Percentiles rank a stretch among this genome's conserved stretches.
Conservation (phyloP, 2,888 invertebrate genomes). For the Tiphia femorata region DNA sequence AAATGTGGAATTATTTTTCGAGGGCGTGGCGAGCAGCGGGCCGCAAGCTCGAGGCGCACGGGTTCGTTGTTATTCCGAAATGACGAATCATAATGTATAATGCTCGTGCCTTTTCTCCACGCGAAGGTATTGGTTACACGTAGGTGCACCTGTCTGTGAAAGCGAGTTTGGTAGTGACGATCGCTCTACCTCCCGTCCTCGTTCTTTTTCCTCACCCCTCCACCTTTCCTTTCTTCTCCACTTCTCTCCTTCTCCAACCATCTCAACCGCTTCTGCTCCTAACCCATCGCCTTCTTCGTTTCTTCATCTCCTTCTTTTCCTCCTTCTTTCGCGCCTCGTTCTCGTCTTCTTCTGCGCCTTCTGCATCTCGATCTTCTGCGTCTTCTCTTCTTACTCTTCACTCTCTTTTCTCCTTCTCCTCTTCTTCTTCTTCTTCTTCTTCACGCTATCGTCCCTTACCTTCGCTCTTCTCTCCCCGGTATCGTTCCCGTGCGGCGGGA, state of each 20-base stretch:
- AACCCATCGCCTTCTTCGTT: background rate
- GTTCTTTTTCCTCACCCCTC: slow-evolving; percentile 5
- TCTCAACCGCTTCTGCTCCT: slow-evolving; percentile 13
- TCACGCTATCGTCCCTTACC: too few relatives aligned
- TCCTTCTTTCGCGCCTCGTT: slow-evolving; percentile 6
- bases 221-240: slow-evolving; percentile 7
- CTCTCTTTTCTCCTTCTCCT: background rate
- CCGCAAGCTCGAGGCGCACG: too few relatives aligned
- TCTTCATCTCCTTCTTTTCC: slow-evolving; percentile 6
- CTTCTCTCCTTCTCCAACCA: background rate
- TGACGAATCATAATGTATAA: slow-evolving; percentile 68
- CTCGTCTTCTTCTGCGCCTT: background rate
- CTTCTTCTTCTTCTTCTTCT: slow-evolving; percentile 7
- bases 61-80: slow-evolving; percentile 67
- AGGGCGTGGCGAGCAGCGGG: slow-evolving; percentile 64
- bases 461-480: slow-evolving; percentile 11
- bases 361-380: slow-evolving; percentile 22
- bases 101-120: slow-evolving; percentile 50
- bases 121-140: slow-evolving; percentile 41
- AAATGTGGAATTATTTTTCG: slow-evolving; percentile 64
- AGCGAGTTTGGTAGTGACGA: slow-evolving; percentile 44
- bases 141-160: slow-evolving; percentile 50
- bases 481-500: slow-evolving; percentile 30
- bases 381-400: slow-evolving; percentile 4
- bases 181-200: slow-evolving; percentile 11